phyloP scores from a whole-genome alignment of 2,888 invertebrate species.

The Rhyacophila evoluta region DNA sequence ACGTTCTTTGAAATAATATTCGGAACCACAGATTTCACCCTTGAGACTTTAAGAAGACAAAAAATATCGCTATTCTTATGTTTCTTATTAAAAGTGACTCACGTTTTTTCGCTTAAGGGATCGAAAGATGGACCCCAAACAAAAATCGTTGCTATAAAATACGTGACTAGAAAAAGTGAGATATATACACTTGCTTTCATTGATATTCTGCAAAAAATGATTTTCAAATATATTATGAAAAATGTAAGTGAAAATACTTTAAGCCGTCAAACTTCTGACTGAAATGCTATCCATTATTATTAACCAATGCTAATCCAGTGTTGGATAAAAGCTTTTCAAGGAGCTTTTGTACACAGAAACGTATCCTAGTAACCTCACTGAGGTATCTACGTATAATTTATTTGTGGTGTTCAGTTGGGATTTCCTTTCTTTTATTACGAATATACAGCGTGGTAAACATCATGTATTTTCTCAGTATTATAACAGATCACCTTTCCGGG shows the following conservation, averaged over 20 bases:
- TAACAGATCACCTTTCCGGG: too few species aligned
- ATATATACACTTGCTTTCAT: not conserved
- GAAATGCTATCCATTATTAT: not conserved
- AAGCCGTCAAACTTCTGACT: not conserved
- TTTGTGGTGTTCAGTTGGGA: not conserved
- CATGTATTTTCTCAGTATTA: too few species aligned
- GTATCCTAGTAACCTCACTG: too few species aligned
- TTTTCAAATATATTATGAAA: not conserved
- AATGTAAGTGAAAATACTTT: not conserved
- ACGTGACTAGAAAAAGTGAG: not conserved
- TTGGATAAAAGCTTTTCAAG: not conserved
- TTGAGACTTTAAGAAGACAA: not conserved
- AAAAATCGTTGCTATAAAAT: not conserved
- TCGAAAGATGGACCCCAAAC: not conserved
- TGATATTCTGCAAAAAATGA: not conserved
- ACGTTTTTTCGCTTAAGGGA: slow-evolving; percentile 8
- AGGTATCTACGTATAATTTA: not conserved
- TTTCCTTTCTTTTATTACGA: not conserved
- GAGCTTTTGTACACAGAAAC: too few species aligned
- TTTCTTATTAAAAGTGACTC: not conserved
- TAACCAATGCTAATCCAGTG: not conserved
- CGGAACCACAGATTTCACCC: not conserved
- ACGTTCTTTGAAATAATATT: too few species aligned
- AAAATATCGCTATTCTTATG: not conserved
- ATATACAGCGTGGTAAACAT: too few species aligned